Percentiles rank a stretch among this genome's conserved stretches.
phyloP scores from a whole-genome alignment of 30 jellyfish, hydroid and myxozoan species.

The Catostylus mosaicus region DNA sequence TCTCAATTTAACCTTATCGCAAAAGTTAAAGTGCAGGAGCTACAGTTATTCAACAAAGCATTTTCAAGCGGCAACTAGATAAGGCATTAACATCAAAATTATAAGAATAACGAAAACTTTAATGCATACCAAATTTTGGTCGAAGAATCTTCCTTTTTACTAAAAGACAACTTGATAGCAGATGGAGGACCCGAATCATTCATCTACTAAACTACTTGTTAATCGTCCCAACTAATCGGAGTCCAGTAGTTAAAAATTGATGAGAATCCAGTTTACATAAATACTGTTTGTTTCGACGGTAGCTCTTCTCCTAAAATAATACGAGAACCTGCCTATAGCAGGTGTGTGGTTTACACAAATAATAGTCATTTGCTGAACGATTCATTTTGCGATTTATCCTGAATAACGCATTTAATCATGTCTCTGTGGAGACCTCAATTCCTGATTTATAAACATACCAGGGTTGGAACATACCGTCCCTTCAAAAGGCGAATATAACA shows the following conservation, averaged over 20 bases:
- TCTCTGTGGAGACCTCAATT: no score
- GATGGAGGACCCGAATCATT: background rate
- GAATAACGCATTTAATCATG: no score
- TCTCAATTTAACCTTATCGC: no score
- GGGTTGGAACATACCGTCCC: no score
- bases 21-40: no score
- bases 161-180: background rate
- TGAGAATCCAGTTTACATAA: background rate
- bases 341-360: slow-evolving; percentile 5
- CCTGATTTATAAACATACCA: no score
- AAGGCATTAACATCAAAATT: no score
- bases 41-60: no score
- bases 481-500: no score
- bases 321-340: background rate
- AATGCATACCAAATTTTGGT: no score
- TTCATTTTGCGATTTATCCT: background rate
- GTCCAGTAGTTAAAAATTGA: background rate
- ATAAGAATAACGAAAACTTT: no score
- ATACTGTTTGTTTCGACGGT: background rate
- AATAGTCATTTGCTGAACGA: slow-evolving; percentile 1
- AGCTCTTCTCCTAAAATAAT: background rate
- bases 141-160: background rate
- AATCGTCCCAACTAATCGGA: background rate
- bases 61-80: no score
- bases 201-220: background rate